A percentile compares a stretch with the other conserved stretches of the same genome.
Conservation (phyloP, 2,113 vertebrate species). For the Puma concolor region DNA sequence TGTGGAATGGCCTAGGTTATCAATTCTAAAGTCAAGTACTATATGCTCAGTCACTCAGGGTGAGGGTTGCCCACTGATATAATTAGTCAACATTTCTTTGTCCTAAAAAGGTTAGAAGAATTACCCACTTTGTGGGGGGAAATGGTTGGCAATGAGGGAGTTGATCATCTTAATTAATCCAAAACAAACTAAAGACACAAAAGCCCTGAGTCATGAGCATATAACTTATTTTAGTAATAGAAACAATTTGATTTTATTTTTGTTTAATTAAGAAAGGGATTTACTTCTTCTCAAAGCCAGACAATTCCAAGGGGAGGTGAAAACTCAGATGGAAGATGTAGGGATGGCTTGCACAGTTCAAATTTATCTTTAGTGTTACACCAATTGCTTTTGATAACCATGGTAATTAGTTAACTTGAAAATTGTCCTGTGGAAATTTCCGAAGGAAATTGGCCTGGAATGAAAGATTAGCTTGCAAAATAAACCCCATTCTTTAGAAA, state of each 20-base stretch:
- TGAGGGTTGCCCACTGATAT: background rate
- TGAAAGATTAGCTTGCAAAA: constrained; percentile 3
- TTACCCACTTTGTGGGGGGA: background rate
- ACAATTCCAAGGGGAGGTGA: background rate
- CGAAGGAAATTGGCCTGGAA: constrained; percentile 26
- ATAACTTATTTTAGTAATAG: constrained; percentile 17
- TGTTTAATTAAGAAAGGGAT: background rate
- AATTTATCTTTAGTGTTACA: constrained; percentile 42
- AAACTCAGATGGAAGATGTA: background rate
- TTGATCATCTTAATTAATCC: constrained; percentile 15
- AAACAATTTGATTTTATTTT: constrained; percentile 34
- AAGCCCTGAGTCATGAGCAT: background rate
- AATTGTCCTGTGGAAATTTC: constrained; percentile 12
- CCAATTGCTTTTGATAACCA: background rate
- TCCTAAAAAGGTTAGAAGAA: constrained; percentile 3
- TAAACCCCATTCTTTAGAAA: background rate
- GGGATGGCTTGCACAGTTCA: background rate
- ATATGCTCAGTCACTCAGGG: background rate
- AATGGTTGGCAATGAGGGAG: background rate
- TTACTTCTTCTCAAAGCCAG: background rate
- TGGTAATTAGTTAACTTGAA: background rate
- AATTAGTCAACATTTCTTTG: constrained; percentile 10
- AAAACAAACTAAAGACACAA: constrained; percentile 39
- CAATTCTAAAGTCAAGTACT: background rate
- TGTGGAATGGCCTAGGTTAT: background rate